Conservation (phyloP, 2,113 vertebrate species). For the Scophthalmus maximus region DNA sequence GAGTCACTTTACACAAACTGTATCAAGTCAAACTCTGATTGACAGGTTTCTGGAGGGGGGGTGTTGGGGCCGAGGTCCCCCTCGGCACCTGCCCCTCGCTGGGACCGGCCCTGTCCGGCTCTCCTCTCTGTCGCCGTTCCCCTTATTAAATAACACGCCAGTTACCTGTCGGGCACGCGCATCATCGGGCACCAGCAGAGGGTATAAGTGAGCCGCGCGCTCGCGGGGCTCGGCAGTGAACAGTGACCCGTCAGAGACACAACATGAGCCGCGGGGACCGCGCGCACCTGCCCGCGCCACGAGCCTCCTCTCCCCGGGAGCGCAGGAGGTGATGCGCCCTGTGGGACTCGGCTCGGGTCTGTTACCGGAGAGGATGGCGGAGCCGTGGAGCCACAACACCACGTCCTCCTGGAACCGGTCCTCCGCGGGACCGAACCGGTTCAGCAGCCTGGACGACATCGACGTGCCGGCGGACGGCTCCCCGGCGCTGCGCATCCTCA, state of each 20-base stretch:
- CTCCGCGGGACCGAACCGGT: slow-evolving; percentile 12
- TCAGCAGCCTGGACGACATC: slow-evolving; percentile 70
- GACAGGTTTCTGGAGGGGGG: not conserved
- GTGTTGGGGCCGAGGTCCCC: too few species aligned
- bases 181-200: slow-evolving; percentile 31
- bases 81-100: not conserved
- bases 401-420: slow-evolving; percentile 61
- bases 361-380: slow-evolving; percentile 61
- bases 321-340: slow-evolving; percentile 49
- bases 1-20: too few species aligned
- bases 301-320: slow-evolving; percentile 4
- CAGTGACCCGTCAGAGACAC: not conserved
- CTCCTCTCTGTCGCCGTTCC: too few species aligned
- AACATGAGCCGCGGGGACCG: not conserved
- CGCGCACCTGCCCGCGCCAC: not conserved
- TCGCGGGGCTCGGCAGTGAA: slow-evolving; percentile 21
- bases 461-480: slow-evolving; percentile 80
- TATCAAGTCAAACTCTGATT: too few species aligned
- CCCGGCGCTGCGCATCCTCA: slow-evolving; percentile 82
- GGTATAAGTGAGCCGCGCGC: slow-evolving; percentile 41
- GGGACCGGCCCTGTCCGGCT: not conserved
- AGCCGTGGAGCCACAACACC: slow-evolving; percentile 48
- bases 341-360: slow-evolving; percentile 8
- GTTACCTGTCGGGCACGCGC: slow-evolving; percentile 21
- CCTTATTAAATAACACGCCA: not conserved